Base-by-base conservation (phyloP, 2,113 vertebrate species). In the Casuarius casuarius region DNA sequence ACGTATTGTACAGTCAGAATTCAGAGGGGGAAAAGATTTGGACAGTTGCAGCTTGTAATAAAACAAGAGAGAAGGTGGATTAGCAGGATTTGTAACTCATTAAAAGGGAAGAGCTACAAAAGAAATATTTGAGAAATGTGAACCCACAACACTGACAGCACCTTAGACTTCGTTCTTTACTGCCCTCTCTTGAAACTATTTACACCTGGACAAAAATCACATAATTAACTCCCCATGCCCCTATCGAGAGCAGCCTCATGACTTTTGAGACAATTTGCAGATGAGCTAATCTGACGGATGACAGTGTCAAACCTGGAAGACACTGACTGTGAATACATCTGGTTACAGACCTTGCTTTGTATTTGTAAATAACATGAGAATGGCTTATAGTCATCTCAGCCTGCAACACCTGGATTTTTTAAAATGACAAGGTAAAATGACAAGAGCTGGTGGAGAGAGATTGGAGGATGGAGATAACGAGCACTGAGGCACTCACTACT, bases 51-150 rank as follows among this genome's bases (percentile, higher is more conserved):
- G 72, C 80, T 88, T 13, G 16, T 77, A 74, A 91, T 67, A 92
- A 95, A 77, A 90, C 1, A 23, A 70, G 40, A 92, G 93, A 85
- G 90, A 90, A 97, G 97, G 95, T 92, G 75, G 81, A 89, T 94
- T 87, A 95, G 84, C 74, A 78, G 48, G 74, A 83, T 97, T 94
- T 90, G 76, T 92, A 93, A 92, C 62, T 95, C 75, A 40, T 80
- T 93, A 91, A 74, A 87, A 70, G 4, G 46, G 38, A 76, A 89
- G 52, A 84, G 63, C n/a, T 86, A 33, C 35, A 70, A 33, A 62
- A 38, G 58, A 52, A 48, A 52, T 52, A 46, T 62, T 35, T 58
- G 62, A 83, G 90, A 61, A 94, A 78, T 26, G 49, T 38, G 63
- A 33, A n/a, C 38, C 63, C 54, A 31, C 26, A 26, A 9, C 65